Evolutionary conservation across 2,113 vertebrate species (phyloP).

Genomic region (Pelvicachromis taeniatus): DNA sequence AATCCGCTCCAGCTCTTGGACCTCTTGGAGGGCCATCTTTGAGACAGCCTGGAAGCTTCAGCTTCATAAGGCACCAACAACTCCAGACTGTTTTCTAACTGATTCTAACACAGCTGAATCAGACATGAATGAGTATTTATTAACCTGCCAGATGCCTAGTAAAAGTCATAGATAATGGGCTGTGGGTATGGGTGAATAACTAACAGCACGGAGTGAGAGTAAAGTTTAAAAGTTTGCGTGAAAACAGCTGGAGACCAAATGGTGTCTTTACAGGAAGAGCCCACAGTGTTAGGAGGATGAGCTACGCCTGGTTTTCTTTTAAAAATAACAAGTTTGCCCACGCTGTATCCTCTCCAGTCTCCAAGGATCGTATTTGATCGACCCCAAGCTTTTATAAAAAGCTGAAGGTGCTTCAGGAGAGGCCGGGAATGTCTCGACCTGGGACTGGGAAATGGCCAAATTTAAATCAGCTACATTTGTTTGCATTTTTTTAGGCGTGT

Average conservation of each 20-base stretch:
- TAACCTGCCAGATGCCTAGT: not conserved
- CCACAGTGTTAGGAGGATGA: not conserved
- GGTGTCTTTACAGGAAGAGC: not conserved
- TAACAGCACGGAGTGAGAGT: not conserved
- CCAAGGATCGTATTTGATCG: not conserved
- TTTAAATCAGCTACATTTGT: accelerated
- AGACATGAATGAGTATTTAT: not conserved
- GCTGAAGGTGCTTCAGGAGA: not conserved
- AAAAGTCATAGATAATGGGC: not conserved
- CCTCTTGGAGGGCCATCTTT: not conserved
- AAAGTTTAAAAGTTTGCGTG: not conserved
- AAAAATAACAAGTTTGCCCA: not conserved
- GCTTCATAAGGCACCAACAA: not conserved
- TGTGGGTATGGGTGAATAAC: not conserved
- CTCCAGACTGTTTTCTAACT: not conserved
- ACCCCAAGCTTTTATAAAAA: too few species aligned
- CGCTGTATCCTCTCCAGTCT: not conserved
- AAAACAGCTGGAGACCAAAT: not conserved
- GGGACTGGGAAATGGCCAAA: not conserved
- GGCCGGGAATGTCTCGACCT: not conserved
- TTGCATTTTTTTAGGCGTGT: not conserved
- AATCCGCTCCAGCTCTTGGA: not conserved
- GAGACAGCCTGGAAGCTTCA: not conserved
- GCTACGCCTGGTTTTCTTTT: not conserved
- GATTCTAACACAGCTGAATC: not conserved